Conservation (phyloP, 2,113 vertebrate genomes). For the Danio rerio region GRCz12tu NC_133180.1:68169001-68169500, state of each 20-base stretch:
- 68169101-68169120: conserved; percentile 28
- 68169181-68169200: conserved; percentile 19
- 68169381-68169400: too few relatives aligned
- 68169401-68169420: too few relatives aligned
- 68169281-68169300: too few relatives aligned
- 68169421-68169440: too few relatives aligned
- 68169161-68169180: conserved; percentile 8
- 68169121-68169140: conserved; percentile 34
- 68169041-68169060: background rate
- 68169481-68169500: too few relatives aligned
- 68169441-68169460: too few relatives aligned
- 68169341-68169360: too few relatives aligned
- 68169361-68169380: too few relatives aligned
- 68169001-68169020: background rate
- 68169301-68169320: too few relatives aligned
- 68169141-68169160: conserved; percentile 17
- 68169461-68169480: too few relatives aligned
- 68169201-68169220: conserved; percentile 36
- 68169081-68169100: conserved; percentile 23
- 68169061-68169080: conserved; percentile 32
- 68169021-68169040: conserved; percentile 1
- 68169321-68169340: too few relatives aligned
- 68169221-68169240: conserved; percentile 43
- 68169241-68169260: conserved; percentile 36
- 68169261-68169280: background rate